phyloP scores from a whole-genome alignment of 2,113 vertebrate genomes.

The Lonchura striata region DNA sequence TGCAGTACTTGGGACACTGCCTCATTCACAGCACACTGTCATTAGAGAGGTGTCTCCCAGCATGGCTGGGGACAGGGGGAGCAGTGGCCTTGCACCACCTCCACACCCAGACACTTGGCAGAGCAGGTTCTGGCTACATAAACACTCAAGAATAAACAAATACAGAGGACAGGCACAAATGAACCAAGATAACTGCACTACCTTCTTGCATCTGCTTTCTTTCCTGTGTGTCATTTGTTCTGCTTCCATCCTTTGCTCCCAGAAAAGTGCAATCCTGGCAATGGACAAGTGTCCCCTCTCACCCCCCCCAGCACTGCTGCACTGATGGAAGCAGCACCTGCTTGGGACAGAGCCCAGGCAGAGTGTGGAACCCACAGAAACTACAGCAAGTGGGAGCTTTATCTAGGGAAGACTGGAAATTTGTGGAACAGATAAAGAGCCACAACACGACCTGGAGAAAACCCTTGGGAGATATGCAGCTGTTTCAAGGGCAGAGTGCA shows the following conservation, averaged over 20 bases:
- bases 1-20: not conserved
- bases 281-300: not conserved
- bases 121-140: not conserved
- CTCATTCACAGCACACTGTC: not conserved
- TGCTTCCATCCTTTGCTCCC: not conserved
- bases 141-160: not conserved
- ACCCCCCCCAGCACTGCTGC: not conserved
- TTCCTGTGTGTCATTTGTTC: not conserved
- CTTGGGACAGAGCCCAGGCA: not conserved
- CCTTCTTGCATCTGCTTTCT: not conserved
- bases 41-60: not conserved
- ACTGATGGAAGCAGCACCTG: not conserved
- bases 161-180: not conserved
- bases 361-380: not conserved
- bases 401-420: not conserved
- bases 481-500: rapidly evolving
- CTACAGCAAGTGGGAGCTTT: not conserved
- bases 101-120: not conserved
- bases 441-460: not conserved
- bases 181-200: not conserved
- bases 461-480: not conserved
- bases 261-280: not conserved
- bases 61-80: rapidly evolving
- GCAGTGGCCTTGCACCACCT: not conserved
- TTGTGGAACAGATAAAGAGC: not conserved